Conservation (phyloP, 2,113 vertebrate species). For the Osmerus eperlanus region DNA sequence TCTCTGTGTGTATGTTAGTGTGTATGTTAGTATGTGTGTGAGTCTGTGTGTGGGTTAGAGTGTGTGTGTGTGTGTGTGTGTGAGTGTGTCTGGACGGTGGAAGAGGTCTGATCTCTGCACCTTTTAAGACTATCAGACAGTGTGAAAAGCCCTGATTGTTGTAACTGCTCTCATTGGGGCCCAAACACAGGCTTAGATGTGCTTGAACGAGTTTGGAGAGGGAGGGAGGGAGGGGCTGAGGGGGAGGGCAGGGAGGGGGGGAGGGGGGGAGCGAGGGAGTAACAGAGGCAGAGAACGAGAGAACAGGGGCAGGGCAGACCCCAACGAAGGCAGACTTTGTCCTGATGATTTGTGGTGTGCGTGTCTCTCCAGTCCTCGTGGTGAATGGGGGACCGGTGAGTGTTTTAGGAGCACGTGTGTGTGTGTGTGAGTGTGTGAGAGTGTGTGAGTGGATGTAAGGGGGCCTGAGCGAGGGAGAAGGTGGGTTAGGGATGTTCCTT, state of each 20-base stretch:
- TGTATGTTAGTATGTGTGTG: background rate
- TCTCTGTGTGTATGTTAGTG: background rate
- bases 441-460: background rate
- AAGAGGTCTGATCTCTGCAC: conserved; percentile 40
- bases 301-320: background rate
- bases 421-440: conserved; percentile 17
- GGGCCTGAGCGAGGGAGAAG: background rate
- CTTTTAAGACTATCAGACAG: conserved; percentile 61
- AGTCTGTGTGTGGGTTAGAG: background rate
- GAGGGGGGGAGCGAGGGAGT: background rate
- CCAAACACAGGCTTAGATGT: conserved; percentile 55
- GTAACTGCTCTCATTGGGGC: conserved; percentile 53
- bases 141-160: conserved; percentile 61
- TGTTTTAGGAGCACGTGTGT: conserved; percentile 24
- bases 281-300: background rate
- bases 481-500: background rate
- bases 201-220: conserved; percentile 60
- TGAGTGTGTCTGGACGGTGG: background rate
- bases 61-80: conserved; percentile 16
- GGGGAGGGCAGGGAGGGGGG: conserved; percentile 16
- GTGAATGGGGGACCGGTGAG: background rate
- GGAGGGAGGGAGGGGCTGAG: conserved; percentile 54
- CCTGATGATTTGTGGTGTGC: conserved; percentile 9
- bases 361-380: background rate
- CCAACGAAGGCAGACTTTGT: background rate